Evolutionary conservation across 2,797 vertebrate species (phyloP).

Genomic region (Octomys mimax): DNA sequence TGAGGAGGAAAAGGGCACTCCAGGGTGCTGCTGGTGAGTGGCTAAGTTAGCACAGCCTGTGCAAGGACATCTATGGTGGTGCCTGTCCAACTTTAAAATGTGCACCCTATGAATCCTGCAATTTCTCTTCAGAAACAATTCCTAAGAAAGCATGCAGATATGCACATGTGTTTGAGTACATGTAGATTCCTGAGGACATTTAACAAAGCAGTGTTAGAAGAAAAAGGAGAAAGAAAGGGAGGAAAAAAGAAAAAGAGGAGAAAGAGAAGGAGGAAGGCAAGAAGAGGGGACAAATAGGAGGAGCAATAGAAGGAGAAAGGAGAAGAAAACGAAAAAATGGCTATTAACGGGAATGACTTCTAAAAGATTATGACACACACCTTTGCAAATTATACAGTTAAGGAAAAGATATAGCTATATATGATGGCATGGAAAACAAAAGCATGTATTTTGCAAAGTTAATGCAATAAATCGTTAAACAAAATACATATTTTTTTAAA

Average conservation of each 20-base stretch:
- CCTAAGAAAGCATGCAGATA: neutral
- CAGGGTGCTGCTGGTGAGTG: neutral
- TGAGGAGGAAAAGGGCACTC: neutral
- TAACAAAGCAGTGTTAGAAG: conserved; percentile 13
- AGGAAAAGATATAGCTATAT: neutral
- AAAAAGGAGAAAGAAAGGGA: neutral
- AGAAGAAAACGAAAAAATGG: neutral
- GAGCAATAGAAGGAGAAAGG: too few species aligned
- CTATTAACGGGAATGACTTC: neutral
- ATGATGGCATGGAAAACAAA: conserved; percentile 38
- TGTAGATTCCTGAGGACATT: neutral
- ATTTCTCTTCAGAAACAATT: conserved; percentile 32
- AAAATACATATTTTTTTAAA: neutral
- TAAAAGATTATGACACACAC: neutral
- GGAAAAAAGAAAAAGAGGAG: too few species aligned
- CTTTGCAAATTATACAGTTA: neutral
- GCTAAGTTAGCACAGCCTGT: neutral
- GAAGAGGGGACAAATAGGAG: too few species aligned
- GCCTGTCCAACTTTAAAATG: neutral
- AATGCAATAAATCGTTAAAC: neutral
- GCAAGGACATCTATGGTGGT: neutral
- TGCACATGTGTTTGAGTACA: neutral
- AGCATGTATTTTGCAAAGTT: conserved; percentile 35
- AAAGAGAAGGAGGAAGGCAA: too few species aligned
- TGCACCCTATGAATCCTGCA: neutral